Base-by-base conservation (phyloP, 1,140 invertebrate genomes). In the Euglossa dilemma region DNA sequence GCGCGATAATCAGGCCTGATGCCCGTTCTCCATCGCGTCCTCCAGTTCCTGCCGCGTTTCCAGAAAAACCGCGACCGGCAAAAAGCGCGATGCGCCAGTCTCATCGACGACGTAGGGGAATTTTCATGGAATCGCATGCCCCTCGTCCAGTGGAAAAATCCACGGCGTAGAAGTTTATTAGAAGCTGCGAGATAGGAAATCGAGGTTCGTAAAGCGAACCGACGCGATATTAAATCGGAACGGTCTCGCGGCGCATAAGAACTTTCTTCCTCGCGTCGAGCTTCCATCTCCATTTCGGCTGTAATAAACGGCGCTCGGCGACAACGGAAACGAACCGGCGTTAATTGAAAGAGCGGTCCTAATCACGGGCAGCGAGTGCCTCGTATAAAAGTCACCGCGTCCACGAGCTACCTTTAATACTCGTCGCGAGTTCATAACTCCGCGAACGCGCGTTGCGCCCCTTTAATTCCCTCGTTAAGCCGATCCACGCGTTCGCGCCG, bases 381-480 rank as follows among this genome's bases (percentile, higher is more conserved):
- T 45, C 45, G 47, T n/a, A 11, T 45, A 45, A 67, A 36, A 77
- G 47, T 54, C 23, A 36, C 23, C 45, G 28, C 25, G 47, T 20
- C 57, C 18, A 9, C 52, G 11, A 20, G 25, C 28, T 45, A 16
- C 64, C 50, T 77, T 45, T 54, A 57, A 56, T 28, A 43, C 61
- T 8, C 47, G 47, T 16, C 50, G 28, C 70, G 25, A 28, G 71
- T 81, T 66, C 50, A 52, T 67, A 76, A 75, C 72, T 75, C 23
- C 7, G 18, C 14, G 11, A 28, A 20, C 56, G 70, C 45, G 20
- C 36, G 20, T 59, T 20, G 56, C 73, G 7, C 79, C 84, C 80
- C 84, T 59, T 74, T 83, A 78, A 85, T 73, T 77, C 83, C 73
- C 82, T 87, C 77, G 82, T 87, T 87, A 87, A 73, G 36, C 50